These are phyloP conservation scores for Conops quadrifasciatus DNA, from an alignment of 2,888 invertebrate species.

Conservation along the genomic window DNA sequence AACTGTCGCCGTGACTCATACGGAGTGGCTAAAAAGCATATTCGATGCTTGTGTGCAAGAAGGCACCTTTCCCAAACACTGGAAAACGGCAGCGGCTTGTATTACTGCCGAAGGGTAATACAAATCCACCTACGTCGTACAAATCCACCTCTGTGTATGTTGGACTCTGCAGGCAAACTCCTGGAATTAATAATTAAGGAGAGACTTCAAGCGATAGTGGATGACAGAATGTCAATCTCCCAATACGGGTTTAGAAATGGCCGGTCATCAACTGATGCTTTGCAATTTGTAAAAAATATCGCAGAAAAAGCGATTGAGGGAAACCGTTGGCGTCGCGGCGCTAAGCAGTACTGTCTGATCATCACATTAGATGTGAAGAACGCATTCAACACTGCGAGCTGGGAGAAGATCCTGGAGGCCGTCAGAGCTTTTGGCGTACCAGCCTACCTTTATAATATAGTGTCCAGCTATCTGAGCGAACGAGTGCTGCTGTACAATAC, in stretches of 20 bases:
- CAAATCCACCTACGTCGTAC: background rate
- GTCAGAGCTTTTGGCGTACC: background rate
- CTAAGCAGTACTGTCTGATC: background rate
- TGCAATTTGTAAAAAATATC: background rate
- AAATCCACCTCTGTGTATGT: background rate
- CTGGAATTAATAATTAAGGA: background rate
- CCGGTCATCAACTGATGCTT: background rate
- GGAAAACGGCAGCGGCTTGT: background rate
- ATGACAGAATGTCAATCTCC: background rate
- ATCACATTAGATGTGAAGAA: background rate
- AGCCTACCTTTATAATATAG: background rate
- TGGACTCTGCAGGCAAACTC: background rate
- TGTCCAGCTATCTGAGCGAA: background rate
- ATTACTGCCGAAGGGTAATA: background rate
- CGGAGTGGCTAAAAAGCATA: too few species aligned
- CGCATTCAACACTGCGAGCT: background rate
- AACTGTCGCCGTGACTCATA: too few species aligned
- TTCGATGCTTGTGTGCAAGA: too few species aligned
- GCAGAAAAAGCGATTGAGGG: background rate
- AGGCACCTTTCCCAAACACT: too few species aligned
- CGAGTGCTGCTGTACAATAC: background rate
- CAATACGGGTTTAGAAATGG: background rate
- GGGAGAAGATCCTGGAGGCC: background rate
- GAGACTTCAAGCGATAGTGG: background rate
- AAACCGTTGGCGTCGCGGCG: background rate